Evolutionary conservation across 2,797 vertebrate genomes (phyloP), one percentile per base, ranked within the genome.

Genomic region (Rhinoraja longicauda): DNA sequence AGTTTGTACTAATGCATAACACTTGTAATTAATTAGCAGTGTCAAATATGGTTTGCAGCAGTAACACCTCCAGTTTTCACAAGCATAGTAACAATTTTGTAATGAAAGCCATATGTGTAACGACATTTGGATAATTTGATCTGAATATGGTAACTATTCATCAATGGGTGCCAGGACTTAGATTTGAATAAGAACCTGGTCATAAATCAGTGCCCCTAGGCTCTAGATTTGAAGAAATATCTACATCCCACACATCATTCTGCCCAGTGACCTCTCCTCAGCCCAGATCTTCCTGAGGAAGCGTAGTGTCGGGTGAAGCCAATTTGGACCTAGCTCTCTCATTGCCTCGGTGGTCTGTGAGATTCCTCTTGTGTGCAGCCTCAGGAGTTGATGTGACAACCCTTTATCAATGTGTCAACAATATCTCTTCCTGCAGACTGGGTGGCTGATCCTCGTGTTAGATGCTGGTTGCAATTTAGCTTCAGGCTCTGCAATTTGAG

Each of bases 21-120:
- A 86, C 57, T 86, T 86, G 57, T 62, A 13, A 62, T 86, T n/a
- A 62, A 86, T 86, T 62, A 86, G 24, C 29, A 86, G 59, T 86
- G 57, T 29, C 59, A 19, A 15, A 86, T 62, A 62, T 57, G 7
- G 5, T 62, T 62, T 12, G 13, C n/a, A 29, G 4, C 82, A 62
- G 17, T 86, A n/a, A 86, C 82, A 86, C 82, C 82, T 32, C 57
- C 59, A 17, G 57, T 62, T 62, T 62, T 86, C n/a, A 15, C 82
- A 45, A 26, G 26, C 26, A 62, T 4, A 86, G 15, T 5, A 62
- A 29, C 53, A 59, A n/a, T n/a, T 62, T 62, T 59, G 82, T 29
- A 86, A 86, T 32, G 82, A n/a, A 81, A 45, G 39, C 19, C 26
- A 86, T n/a, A 76, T 76, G 82, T 17, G 4, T 13, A 86, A 86